Evolutionary conservation across 2,113 vertebrate species (phyloP), one percentile per base, ranked within the genome.

Genomic region (Bagarius yarrelli): DNA sequence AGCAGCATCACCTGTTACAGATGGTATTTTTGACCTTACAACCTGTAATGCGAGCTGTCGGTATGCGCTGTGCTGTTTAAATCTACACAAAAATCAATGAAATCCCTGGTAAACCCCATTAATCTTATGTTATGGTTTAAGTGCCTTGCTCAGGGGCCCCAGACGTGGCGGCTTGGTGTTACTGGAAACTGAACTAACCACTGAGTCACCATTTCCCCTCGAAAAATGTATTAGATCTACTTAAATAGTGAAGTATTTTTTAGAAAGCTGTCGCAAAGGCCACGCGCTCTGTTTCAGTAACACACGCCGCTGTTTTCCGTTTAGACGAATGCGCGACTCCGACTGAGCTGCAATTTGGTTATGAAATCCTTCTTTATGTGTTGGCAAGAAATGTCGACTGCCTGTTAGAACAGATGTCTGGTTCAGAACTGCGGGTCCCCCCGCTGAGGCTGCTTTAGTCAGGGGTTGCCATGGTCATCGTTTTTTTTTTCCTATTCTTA

Each of bases 331-430:
- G 25, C 25, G 59, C 5, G 59, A 52, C 79, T 55, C 70, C 14
- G 52, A 64, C 79, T 19, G 59, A 53, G 59, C 59, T 40, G 70
- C 63, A 74, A 81, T 81, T 60, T 34, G 50, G 59, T 74, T 81
- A 81, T 47, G 71, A 81, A 74, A 81, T 71, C 27, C 23, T 74
- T 44, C 59, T 63, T 81, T 80, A 80, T 80, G 57, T 50, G 8
- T 59, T 73, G 79, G 79, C 79, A 80, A 21, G 79, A 50, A 72
- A 80, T 19, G 69, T 9, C 36, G 47, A 55, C 47, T 74, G 47
- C 27, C 59, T 81, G 47, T 40, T 81, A 36, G 70, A 79, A 32
- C 64, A 44, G 66, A 79, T 70, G 78, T 66, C 66, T 59, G 64
- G 52, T 53, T 40, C 34, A 79, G 34, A 70, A 59, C 53, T 5